Percentiles rank a stretch among this genome's conserved stretches.
Evolutionary conservation across 2,113 vertebrate species (phyloP).

Genomic region (Pollachius pollachius): DNA sequence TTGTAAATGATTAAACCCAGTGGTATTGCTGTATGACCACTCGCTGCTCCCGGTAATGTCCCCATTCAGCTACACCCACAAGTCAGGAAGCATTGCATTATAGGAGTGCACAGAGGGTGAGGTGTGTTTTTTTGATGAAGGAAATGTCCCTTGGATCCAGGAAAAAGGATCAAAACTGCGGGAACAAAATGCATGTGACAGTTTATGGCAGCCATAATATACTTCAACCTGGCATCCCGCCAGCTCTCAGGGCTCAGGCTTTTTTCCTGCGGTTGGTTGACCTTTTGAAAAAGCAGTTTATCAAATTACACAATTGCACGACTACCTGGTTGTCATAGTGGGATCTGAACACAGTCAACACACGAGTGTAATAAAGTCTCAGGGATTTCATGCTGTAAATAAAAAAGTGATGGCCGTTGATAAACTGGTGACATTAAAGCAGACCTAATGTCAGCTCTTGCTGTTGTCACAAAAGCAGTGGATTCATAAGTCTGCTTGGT

Average conservation of each 20-base stretch:
- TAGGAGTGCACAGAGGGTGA: constrained; percentile 15
- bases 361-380: neutral
- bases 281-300: constrained; percentile 43
- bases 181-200: constrained; percentile 43
- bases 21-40: constrained; percentile 13
- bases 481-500: too few relatives aligned
- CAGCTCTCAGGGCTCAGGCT: constrained; percentile 31
- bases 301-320: constrained; percentile 20
- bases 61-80: constrained; percentile 11
- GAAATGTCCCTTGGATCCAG: constrained; percentile 15
- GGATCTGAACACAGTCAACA: too few relatives aligned
- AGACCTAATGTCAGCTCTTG: neutral
- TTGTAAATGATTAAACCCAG: constrained; percentile 33
- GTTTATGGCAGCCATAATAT: constrained; percentile 48
- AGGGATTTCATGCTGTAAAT: neutral
- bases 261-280: constrained; percentile 48
- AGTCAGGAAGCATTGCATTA: constrained; percentile 2
- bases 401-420: constrained; percentile 9
- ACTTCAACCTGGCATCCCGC: constrained; percentile 43
- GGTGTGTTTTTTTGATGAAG: constrained; percentile 30
- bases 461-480: too few relatives aligned
- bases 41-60: constrained; percentile 2
- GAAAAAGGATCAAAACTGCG: constrained; percentile 25
- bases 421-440: constrained; percentile 21
- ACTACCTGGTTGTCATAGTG: too few relatives aligned